Percentiles rank a stretch among this genome's conserved stretches.
phyloP scores from a whole-genome alignment of 2,797 vertebrate genomes.

The Xenopus petersii region DNA sequence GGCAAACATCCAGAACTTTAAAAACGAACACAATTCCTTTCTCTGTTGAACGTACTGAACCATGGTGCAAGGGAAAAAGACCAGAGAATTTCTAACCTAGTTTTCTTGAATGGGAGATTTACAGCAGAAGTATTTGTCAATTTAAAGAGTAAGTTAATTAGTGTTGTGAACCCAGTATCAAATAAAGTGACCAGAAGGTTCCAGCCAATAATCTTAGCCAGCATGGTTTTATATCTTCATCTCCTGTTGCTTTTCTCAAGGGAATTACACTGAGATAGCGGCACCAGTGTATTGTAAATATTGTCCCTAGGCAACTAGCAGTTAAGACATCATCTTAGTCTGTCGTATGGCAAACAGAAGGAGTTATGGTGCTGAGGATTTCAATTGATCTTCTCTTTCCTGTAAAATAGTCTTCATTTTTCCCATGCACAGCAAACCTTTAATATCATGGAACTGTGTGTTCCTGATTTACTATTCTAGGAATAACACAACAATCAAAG shows the following conservation, averaged over 20 bases:
- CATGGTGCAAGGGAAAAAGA: constrained; percentile 32
- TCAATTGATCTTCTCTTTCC: background rate
- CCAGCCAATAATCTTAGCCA: constrained; percentile 21
- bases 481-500: background rate
- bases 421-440: constrained; percentile 10
- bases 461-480: background rate
- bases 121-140: constrained; percentile 45
- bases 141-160: constrained; percentile 46
- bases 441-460: background rate
- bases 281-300: constrained; percentile 24
- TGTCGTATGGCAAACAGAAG: constrained; percentile 35
- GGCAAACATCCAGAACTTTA: constrained; percentile 42
- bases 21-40: constrained; percentile 36
- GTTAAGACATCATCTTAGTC: constrained; percentile 29
- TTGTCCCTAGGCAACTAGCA: constrained; percentile 27
- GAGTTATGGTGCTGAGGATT: constrained; percentile 31
- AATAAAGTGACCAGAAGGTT: constrained; percentile 45
- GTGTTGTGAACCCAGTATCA: constrained; percentile 37
- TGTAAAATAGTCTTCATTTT: constrained; percentile 6
- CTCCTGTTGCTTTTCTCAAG: constrained; percentile 43
- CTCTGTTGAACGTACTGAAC: constrained; percentile 24
- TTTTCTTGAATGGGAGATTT: constrained; percentile 40
- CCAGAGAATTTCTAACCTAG: constrained; percentile 32
- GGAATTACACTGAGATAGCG: constrained; percentile 26
- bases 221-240: constrained; percentile 14